These are phyloP conservation scores for Arbacia lixula DNA, from an alignment of 53 echinoderm and acorn worm genomes.

Conservation along the genomic window DNA sequence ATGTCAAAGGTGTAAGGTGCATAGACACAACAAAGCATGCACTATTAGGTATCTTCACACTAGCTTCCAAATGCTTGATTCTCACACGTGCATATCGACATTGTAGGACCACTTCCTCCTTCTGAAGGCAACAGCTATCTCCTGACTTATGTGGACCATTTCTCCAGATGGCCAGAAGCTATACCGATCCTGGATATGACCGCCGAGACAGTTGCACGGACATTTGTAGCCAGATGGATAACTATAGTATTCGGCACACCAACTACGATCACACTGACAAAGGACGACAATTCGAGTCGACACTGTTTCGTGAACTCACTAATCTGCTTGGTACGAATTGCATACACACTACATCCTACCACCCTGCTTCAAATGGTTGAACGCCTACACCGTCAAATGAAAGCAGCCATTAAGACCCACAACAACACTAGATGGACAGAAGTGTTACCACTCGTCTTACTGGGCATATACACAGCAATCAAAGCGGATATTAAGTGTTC, in stretches of 20 bases:
- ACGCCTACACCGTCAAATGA: background rate
- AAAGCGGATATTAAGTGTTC: too few species aligned
- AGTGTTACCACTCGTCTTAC: too few species aligned
- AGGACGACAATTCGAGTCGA: constrained; percentile 33
- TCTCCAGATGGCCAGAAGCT: too few species aligned
- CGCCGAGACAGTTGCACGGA: too few species aligned
- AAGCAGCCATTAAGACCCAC: constrained; percentile 16
- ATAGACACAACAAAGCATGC: constrained; percentile 57
- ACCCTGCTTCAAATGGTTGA: constrained; percentile 11
- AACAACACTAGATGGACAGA: too few species aligned
- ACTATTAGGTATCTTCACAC: constrained; percentile 34
- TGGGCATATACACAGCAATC: too few species aligned
- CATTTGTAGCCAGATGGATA: too few species aligned
- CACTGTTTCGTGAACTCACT: too few species aligned
- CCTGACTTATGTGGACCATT: too few species aligned
- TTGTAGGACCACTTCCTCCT: too few species aligned
- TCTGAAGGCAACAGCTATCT: too few species aligned
- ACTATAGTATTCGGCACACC: constrained; percentile 27
- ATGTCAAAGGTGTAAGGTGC: constrained; percentile 54
- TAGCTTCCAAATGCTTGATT: constrained; percentile 40
- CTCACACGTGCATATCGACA: constrained; percentile 37
- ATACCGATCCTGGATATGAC: too few species aligned
- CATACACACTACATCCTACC: constrained; percentile 32
- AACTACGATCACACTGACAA: constrained; percentile 47
- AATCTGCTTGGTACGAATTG: constrained; percentile 35